Evolutionary conservation across 2,797 vertebrate species (phyloP).

Genomic region (Acipenser transmontanus): DNA sequence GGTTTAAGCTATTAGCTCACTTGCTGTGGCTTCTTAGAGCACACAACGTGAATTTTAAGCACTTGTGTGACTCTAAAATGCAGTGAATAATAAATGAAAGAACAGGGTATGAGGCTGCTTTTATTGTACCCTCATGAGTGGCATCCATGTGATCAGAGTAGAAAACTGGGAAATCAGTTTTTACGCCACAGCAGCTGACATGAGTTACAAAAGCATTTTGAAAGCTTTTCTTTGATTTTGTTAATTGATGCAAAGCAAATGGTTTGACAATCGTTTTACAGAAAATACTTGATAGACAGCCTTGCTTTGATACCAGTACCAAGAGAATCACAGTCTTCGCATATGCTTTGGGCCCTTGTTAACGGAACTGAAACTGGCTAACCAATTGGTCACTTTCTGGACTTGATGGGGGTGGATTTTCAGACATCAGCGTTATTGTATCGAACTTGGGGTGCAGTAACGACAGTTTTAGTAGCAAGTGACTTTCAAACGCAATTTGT

Average conservation of each 20-base stretch:
- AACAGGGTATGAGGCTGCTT: slow-evolving; percentile 16
- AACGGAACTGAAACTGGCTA: no score
- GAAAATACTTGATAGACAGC: no score
- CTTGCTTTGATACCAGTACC: no score
- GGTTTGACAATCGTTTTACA: not conserved
- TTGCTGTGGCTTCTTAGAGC: slow-evolving; percentile 4
- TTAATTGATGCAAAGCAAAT: slow-evolving; percentile 17
- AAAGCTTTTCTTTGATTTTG: slow-evolving; percentile 15
- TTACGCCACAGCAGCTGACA: slow-evolving; percentile 13
- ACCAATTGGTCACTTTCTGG: no score
- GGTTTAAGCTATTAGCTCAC: no score
- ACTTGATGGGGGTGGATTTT: no score
- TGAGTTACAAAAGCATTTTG: not conserved
- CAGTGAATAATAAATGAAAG: slow-evolving; percentile 31
- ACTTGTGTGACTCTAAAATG: slow-evolving; percentile 20
- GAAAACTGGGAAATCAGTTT: slow-evolving; percentile 27
- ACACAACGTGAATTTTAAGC: slow-evolving; percentile 23
- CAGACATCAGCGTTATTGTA: no score
- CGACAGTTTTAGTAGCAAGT: no score
- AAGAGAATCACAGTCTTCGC: no score
- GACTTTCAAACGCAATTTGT: no score
- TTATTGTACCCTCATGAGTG: slow-evolving; percentile 20
- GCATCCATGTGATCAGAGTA: slow-evolving; percentile 12
- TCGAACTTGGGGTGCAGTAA: no score
- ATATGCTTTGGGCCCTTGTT: no score